phyloP scores from a whole-genome alignment of 92 coral and sea anemone genomes.

The Scolanthus callimorphus region DNA sequence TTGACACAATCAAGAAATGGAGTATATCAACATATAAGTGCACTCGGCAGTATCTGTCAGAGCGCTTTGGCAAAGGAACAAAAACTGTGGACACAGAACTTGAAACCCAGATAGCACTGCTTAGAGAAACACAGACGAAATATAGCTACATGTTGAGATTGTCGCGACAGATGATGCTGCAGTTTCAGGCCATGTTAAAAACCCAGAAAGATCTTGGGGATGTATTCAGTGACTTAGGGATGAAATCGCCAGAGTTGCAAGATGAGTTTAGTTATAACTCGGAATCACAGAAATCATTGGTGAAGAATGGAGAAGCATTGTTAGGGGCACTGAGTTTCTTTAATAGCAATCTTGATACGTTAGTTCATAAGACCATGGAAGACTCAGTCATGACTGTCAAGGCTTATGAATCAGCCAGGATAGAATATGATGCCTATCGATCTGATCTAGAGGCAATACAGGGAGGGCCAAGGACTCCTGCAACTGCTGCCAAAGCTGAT shows the following conservation, averaged over 20 bases:
- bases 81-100: constrained; percentile 94
- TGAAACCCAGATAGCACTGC: constrained; percentile 79
- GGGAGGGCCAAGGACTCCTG: constrained; percentile 70
- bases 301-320: constrained; percentile 91
- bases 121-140: constrained; percentile 86
- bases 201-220: constrained; percentile 86
- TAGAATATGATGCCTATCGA: constrained; percentile 99
- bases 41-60: constrained; percentile 92
- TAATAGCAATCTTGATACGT: constrained; percentile 82
- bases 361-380: constrained; percentile 96
- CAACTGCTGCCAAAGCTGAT: constrained; percentile 70
- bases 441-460: constrained; percentile 75
- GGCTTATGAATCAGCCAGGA: constrained; percentile 92
- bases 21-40: constrained; percentile 95
- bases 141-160: constrained; percentile 69
- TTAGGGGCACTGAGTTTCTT: constrained; percentile 90
- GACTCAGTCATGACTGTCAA: constrained; percentile 92
- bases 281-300: constrained; percentile 87
- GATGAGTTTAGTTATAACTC: constrained; percentile 92
- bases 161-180: constrained; percentile 85
- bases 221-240: constrained; percentile 83
- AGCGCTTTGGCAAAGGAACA: constrained; percentile 95
- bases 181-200: constrained; percentile 81
- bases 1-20: constrained; percentile 92
- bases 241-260: constrained; percentile 96